These are phyloP conservation scores for Empidonax traillii DNA, from an alignment of 2,113 vertebrate species.

Conservation along the genomic window DNA sequence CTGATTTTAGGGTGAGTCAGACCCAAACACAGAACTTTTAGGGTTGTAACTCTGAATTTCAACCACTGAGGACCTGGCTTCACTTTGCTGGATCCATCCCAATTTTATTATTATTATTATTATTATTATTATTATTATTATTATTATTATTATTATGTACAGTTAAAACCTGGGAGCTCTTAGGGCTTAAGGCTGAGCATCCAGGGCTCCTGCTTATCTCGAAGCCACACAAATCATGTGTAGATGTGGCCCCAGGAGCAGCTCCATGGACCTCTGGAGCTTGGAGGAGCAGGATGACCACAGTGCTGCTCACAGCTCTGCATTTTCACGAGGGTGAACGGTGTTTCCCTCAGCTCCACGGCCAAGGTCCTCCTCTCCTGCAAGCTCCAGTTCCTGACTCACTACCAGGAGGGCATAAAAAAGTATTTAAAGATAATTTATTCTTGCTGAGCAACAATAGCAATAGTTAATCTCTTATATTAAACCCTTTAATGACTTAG, in stretches of 20 bases:
- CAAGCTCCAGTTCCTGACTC: background rate
- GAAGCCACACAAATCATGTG: background rate
- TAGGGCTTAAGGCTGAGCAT: background rate
- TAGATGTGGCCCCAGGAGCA: background rate
- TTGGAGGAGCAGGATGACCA: background rate
- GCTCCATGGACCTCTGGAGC: background rate
- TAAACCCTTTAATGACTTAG: constrained; percentile 11
- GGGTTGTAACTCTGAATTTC: background rate
- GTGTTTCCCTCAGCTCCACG: background rate
- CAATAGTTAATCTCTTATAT: background rate
- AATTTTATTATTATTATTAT: no score
- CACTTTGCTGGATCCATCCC: background rate
- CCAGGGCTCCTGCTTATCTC: background rate
- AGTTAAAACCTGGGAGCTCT: background rate
- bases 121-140: no score
- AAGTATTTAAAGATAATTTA: constrained; percentile 43
- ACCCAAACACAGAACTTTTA: background rate
- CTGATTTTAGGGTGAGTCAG: background rate
- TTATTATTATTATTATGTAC: background rate
- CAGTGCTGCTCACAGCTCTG: fast-evolving
- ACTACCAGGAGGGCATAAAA: background rate
- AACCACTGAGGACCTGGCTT: background rate
- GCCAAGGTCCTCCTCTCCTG: background rate
- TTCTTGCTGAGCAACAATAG: background rate
- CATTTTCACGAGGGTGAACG: background rate